Percentiles rank a stretch among this genome's conserved stretches.
phyloP scores from a whole-genome alignment of 2,113 vertebrate genomes.

The Pedetes capensis region DNA sequence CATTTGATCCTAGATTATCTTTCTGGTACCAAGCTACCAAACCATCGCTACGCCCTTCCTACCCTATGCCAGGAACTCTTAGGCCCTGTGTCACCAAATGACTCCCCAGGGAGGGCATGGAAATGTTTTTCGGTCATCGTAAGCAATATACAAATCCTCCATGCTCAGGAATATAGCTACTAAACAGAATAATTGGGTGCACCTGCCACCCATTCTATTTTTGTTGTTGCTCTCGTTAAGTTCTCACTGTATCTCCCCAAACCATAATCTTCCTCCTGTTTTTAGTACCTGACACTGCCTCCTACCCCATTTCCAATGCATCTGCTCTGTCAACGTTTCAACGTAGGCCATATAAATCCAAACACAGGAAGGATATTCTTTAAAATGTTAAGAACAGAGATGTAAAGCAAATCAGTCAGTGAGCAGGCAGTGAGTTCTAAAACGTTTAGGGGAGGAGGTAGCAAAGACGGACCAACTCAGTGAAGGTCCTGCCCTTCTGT shows the following conservation, averaged over 20 bases:
- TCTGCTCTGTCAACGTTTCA: neutral
- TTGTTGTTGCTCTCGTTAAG: neutral
- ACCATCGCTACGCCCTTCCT: neutral
- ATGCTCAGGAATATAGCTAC: neutral
- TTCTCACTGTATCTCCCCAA: neutral
- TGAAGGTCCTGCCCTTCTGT: neutral
- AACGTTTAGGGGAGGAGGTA: neutral
- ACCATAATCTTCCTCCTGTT: neutral
- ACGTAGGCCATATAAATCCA: neutral
- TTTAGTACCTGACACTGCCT: neutral
- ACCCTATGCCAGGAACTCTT: neutral
- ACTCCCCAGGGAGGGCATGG: neutral
- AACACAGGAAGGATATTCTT: neutral
- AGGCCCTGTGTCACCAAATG: neutral
- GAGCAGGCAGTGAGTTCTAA: neutral
- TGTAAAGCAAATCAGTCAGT: neutral
- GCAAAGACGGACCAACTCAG: neutral
- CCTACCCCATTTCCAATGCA: neutral
- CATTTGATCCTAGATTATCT: neutral
- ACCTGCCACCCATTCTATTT: neutral
- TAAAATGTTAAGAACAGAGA: neutral
- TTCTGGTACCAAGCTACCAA: neutral
- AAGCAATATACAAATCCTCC: neutral
- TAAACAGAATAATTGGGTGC: neutral
- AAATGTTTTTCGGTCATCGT: neutral